Evolutionary conservation across 2,113 vertebrate genomes (phyloP).

Genomic region (Pavo muticus): DNA sequence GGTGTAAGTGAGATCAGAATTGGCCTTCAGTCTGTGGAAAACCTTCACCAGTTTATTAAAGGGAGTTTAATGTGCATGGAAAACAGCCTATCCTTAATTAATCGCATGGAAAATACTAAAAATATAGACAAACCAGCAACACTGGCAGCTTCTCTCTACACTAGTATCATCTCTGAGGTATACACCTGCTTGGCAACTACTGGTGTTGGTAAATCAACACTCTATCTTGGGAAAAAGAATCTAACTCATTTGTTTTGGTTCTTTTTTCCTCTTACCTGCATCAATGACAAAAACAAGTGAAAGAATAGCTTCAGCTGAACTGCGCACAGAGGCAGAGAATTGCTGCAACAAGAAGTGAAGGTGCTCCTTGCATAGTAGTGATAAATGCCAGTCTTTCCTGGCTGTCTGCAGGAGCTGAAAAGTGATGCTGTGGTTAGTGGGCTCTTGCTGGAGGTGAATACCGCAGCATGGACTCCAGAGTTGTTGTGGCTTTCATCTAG

Average conservation of each 20-base stretch:
- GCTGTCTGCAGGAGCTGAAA: background rate
- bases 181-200: slow-evolving; percentile 26
- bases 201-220: background rate
- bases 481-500: background rate
- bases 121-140: background rate
- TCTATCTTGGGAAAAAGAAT: background rate
- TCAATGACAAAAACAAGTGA: background rate
- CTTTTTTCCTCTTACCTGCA: background rate
- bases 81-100: slow-evolving; percentile 41
- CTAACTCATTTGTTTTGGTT: background rate
- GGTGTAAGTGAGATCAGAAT: slow-evolving; percentile 65
- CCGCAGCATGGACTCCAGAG: background rate
- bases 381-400: background rate
- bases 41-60: slow-evolving; percentile 21
- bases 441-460: background rate
- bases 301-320: background rate
- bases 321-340: background rate
- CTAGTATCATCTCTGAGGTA: background rate
- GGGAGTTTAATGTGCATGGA: background rate
- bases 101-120: slow-evolving; percentile 36
- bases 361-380: fast-evolving
- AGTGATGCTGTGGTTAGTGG: background rate
- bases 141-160: background rate
- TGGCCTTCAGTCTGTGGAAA: slow-evolving; percentile 55
- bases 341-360: background rate